These are phyloP conservation scores for Bovichtus variegatus DNA, from an alignment of 2,797 vertebrate species.

Conservation along the genomic window DNA sequence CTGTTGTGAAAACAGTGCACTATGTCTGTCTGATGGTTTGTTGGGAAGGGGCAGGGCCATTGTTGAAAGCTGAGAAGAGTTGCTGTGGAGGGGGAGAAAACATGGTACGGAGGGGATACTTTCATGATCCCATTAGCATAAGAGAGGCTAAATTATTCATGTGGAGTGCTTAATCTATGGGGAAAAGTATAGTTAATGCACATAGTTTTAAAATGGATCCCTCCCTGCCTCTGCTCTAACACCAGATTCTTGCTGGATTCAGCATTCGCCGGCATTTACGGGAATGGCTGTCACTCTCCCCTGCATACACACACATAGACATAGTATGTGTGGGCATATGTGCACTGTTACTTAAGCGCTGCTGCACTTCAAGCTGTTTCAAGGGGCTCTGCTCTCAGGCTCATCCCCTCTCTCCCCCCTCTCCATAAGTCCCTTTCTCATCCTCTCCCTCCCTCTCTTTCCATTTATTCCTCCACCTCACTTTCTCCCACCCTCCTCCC, in stretches of 20 bases:
- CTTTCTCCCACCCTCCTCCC: constrained; percentile 72
- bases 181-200: constrained; percentile 99
- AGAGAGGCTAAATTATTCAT: constrained; percentile 99
- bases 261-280: constrained; percentile 96
- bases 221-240: constrained; percentile 90
- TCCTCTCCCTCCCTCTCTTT: constrained; percentile 80
- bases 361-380: constrained; percentile 91
- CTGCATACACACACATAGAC: constrained; percentile 40
- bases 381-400: constrained; percentile 79
- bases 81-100: constrained; percentile 85
- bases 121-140: constrained; percentile 99
- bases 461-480: constrained; percentile 67
- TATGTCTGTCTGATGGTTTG: constrained; percentile 75
- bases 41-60: constrained; percentile 91
- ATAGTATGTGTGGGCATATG: constrained; percentile 50
- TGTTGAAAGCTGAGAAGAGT: constrained; percentile 98
- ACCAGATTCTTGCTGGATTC: constrained; percentile 98
- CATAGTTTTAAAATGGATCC: constrained; percentile 99
- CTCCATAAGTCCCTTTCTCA: constrained; percentile 69
- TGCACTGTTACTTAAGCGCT: constrained; percentile 81
- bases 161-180: constrained; percentile 98
- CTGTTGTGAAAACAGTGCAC: constrained; percentile 66
- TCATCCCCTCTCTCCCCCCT: constrained; percentile 68
- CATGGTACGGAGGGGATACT: constrained; percentile 94
- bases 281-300: constrained; percentile 86